Percentiles rank a stretch among this genome's conserved stretches.
phyloP scores from a whole-genome alignment of 2,888 invertebrate species.

The Phymatocera aterrima region DNA sequence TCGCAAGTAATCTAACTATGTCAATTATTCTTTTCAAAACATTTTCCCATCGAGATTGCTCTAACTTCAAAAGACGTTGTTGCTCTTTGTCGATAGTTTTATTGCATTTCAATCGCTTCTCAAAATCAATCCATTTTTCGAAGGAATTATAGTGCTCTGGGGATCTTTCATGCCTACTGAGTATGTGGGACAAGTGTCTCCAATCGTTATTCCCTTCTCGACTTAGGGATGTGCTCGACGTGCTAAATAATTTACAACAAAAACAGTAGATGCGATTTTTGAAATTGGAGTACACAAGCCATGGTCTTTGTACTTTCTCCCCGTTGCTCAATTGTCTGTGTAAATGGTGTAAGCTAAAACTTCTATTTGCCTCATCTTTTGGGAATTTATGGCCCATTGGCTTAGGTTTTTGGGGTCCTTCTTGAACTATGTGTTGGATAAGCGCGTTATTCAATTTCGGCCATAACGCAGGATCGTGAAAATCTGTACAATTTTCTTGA shows the following conservation, averaged over 20 bases:
- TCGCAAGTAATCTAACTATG: slow-evolving; percentile 61
- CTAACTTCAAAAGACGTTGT: slow-evolving; percentile 57
- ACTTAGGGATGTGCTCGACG: slow-evolving; percentile 38
- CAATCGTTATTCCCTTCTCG: slow-evolving; percentile 49
- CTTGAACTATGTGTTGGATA: neutral
- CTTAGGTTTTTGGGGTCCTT: neutral
- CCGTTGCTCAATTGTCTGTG: slow-evolving; percentile 45
- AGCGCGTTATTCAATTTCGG: neutral
- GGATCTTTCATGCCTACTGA: slow-evolving; percentile 49
- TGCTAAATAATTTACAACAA: slow-evolving; percentile 49
- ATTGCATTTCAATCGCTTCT: slow-evolving; percentile 45
- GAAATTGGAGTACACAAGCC: slow-evolving; percentile 45
- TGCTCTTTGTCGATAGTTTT: slow-evolving; percentile 62
- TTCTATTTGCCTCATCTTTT: neutral
- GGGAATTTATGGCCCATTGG: neutral
- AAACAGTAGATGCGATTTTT: slow-evolving; percentile 50
- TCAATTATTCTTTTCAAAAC: slow-evolving; percentile 61
- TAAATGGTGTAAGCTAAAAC: neutral
- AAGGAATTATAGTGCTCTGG: slow-evolving; percentile 44
- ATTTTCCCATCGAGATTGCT: slow-evolving; percentile 60
- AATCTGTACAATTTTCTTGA: neutral
- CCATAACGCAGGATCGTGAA: neutral
- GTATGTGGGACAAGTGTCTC: slow-evolving; percentile 49
- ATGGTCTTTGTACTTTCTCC: slow-evolving; percentile 40
- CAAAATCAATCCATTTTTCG: slow-evolving; percentile 47